Percentiles rank a stretch among this genome's conserved stretches.
phyloP scores from a whole-genome alignment of 2,888 invertebrate species.

The Drosophila limbata region DNA sequence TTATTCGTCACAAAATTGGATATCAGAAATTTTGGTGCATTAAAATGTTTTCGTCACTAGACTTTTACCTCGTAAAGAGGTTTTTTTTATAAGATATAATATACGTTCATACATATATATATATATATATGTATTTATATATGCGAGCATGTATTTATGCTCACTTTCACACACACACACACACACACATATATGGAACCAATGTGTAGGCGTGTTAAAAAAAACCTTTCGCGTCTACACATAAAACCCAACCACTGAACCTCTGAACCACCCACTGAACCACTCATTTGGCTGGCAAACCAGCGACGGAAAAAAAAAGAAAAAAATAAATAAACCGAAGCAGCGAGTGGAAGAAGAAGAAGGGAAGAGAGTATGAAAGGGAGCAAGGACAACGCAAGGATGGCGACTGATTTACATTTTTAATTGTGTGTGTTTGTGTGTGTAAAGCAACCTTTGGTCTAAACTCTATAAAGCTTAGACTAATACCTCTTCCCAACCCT shows the following conservation, averaged over 20 bases:
- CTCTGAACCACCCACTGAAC: conserved; percentile 26
- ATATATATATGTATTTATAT: conserved; percentile 11
- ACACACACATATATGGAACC: conserved; percentile 9
- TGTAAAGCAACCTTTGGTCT: conserved; percentile 31
- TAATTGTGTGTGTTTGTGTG: conserved; percentile 65
- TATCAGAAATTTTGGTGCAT: too few relatives aligned
- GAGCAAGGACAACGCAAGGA: conserved; percentile 44
- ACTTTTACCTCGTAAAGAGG: too few relatives aligned
- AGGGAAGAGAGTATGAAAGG: conserved; percentile 38
- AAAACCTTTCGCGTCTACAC: conserved; percentile 39
- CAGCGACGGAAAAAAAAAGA: conserved; percentile 22
- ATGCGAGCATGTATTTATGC: conserved; percentile 8
- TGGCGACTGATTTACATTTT: conserved; percentile 82
- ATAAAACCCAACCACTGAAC: conserved; percentile 22
- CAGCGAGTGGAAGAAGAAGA: not conserved
- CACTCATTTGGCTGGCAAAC: conserved; percentile 30
- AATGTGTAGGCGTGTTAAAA: conserved; percentile 37
- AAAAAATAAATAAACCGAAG: conserved; percentile 6
- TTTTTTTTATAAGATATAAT: too few relatives aligned
- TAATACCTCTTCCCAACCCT: conserved; percentile 21
- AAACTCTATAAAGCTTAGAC: conserved; percentile 33
- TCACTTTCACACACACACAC: conserved; percentile 22
- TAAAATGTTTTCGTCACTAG: too few relatives aligned
- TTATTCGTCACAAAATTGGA: too few relatives aligned
- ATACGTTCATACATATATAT: conserved; percentile 3